These are phyloP conservation scores for Alectoris magna DNA, from an alignment of 2,797 vertebrate genomes.

Conservation along the genomic window DNA sequence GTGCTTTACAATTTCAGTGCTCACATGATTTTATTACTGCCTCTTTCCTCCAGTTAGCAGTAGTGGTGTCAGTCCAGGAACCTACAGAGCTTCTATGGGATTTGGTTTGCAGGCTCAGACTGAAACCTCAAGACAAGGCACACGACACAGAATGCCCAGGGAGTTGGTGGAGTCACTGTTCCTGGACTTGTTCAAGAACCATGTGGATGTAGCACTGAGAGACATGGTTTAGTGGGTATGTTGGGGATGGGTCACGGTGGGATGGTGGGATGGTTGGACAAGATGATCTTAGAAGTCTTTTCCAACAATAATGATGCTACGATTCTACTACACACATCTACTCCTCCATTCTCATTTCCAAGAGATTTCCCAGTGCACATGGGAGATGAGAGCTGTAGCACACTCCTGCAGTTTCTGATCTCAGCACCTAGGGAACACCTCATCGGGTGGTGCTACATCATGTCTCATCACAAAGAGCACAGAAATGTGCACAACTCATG, in stretches of 20 bases:
- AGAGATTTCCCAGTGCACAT: not conserved
- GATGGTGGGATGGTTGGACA: not conserved
- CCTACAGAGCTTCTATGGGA: not conserved
- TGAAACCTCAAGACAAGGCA: not conserved
- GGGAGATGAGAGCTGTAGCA: not conserved
- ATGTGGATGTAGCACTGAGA: not conserved
- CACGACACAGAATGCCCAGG: not conserved
- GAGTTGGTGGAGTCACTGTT: not conserved
- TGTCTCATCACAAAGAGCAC: rapidly evolving
- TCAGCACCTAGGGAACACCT: not conserved
- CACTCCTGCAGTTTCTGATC: not conserved
- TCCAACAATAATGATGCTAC: not conserved
- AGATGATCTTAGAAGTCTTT: not conserved
- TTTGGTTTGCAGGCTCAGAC: not conserved
- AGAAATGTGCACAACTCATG: not conserved
- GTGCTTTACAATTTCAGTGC: not conserved
- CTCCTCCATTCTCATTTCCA: not conserved
- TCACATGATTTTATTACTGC: not conserved
- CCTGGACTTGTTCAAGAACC: not conserved
- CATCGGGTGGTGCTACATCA: rapidly evolving
- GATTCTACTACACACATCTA: not conserved
- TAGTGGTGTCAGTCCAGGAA: not conserved
- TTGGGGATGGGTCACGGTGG: not conserved
- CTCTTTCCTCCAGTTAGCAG: not conserved
- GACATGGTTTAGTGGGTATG: not conserved